Percentiles rank a stretch among this genome's conserved stretches.
phyloP scores from a whole-genome alignment of 2,797 vertebrate genomes.

The Paedocypris micromegethes region DNA sequence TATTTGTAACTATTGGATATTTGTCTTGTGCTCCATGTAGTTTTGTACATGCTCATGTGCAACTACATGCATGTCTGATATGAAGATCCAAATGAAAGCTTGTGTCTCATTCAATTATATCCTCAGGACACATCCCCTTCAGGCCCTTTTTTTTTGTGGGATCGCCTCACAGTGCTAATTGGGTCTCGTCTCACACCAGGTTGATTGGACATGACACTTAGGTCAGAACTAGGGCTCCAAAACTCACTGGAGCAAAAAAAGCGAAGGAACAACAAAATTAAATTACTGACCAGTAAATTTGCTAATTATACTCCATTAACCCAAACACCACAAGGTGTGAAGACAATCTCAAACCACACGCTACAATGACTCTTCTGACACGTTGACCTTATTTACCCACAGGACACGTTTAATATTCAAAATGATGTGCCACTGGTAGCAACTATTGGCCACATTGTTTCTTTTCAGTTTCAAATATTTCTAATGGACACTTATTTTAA shows the following conservation, averaged over 20 bases:
- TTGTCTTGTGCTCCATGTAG: too few species aligned
- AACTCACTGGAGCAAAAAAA: constrained; percentile 42
- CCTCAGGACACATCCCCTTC: constrained; percentile 64
- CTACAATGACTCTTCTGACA: constrained; percentile 58
- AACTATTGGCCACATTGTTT: neutral
- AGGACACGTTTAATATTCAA: constrained; percentile 23
- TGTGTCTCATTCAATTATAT: constrained; percentile 74
- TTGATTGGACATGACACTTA: constrained; percentile 79
- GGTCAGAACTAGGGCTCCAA: constrained; percentile 70
- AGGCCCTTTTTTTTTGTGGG: constrained; percentile 63
- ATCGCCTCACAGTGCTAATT: constrained; percentile 80
- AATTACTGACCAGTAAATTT: constrained; percentile 83
- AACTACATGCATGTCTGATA: constrained; percentile 41
- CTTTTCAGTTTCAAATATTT: too few species aligned
- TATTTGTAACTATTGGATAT: too few species aligned
- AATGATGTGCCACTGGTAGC: neutral
- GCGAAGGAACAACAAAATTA: constrained; percentile 66
- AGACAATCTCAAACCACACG: constrained; percentile 43
- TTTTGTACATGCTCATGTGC: neutral
- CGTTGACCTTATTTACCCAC: constrained; percentile 58
- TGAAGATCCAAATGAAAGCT: constrained; percentile 70
- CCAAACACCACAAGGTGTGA: constrained; percentile 65
- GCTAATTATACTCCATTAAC: constrained; percentile 82
- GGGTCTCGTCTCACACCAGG: constrained; percentile 66
- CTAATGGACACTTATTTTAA: too few species aligned